A percentile compares a stretch with the other conserved stretches of the same genome.
phyloP scores from a whole-genome alignment of 2,113 vertebrate species.

The Hippocampus comes region DNA sequence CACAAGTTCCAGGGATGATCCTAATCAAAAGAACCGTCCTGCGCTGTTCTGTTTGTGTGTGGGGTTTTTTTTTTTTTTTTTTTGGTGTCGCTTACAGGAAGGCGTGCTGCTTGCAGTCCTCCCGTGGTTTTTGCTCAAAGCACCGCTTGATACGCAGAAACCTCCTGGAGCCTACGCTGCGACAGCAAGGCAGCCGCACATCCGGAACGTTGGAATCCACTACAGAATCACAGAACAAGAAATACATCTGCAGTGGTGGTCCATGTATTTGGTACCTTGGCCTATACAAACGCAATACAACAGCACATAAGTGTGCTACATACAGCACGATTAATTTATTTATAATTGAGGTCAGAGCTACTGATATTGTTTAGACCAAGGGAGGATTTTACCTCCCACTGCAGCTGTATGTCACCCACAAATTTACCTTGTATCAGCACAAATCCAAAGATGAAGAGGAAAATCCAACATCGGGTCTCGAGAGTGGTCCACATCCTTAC shows the following conservation, averaged over 20 bases:
- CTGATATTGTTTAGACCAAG: no score
- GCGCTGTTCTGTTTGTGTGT: neutral
- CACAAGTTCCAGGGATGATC: neutral
- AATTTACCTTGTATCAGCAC: slow-evolving; percentile 32
- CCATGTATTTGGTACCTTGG: no score
- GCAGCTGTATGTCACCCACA: neutral
- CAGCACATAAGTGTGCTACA: neutral
- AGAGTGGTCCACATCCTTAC: slow-evolving; percentile 25
- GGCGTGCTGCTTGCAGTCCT: slow-evolving; percentile 20
- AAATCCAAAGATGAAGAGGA: slow-evolving; percentile 17
- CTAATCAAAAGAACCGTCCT: neutral
- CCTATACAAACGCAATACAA: no score
- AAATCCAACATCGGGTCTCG: slow-evolving; percentile 11
- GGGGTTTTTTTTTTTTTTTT: neutral
- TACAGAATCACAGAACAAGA: neutral
- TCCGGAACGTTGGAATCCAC: neutral
- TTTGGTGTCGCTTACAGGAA: slow-evolving; percentile 33
- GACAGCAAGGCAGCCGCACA: slow-evolving; percentile 13
- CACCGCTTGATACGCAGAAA: neutral
- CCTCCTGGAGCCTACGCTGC: neutral
- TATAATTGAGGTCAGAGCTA: no score
- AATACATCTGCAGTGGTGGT: neutral
- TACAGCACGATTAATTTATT: neutral
- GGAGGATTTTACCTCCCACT: no score
- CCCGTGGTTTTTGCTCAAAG: slow-evolving; percentile 10